Evolutionary conservation across 2,113 vertebrate species (phyloP), one percentile per base, ranked within the genome.

Genomic region (Lasiurus borealis): DNA sequence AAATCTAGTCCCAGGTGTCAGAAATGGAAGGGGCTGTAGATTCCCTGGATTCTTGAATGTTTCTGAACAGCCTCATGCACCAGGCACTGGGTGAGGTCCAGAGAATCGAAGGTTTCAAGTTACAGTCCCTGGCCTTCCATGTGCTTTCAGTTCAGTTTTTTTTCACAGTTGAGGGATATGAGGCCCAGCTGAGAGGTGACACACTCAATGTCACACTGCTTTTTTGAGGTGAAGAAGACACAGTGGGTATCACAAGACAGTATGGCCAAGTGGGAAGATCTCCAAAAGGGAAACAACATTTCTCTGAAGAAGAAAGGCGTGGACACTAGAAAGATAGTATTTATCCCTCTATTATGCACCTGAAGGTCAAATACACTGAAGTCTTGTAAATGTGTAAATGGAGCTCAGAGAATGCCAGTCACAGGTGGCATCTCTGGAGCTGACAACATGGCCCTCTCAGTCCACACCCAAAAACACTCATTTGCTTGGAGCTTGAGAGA

Each of bases 1-100:
- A 93, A 88, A 91, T 71, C 27, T 50, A 86, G 75, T 31, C 31
- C 18, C 46, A 85, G 6, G 77, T 57, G 21, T 84, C 50, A 82
- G 54, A 23, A 44, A 13, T 29, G 25, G 27, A 27, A n/a, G 11
- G n/a, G 11, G 14, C 13, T 88, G 8, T 15, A 16, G 19, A 57
- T 52, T 15, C n/a, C 0, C 9, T 1, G 12, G 12, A 48, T 84
- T 94, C 64, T 52, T 40, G 27, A 29, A 7, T 85, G 16, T 68
- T 44, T 72, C 81, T 71, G 40, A 44, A 34, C 12, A 34, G 59
- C 25, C 36, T 31, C 9, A 2, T 44, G n/a, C 54, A 23, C 44
- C 25, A 40, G 9, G 4, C 3, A 29, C 50, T 14, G 12, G 50
- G 36, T 0, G 6, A 86, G 23, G 29, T 14, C 14, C 48, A 16